A percentile compares a stretch with the other conserved stretches of the same genome.
phyloP scores from a whole-genome alignment of 2,888 invertebrate genomes.

The Nasonia oneida region DNA sequence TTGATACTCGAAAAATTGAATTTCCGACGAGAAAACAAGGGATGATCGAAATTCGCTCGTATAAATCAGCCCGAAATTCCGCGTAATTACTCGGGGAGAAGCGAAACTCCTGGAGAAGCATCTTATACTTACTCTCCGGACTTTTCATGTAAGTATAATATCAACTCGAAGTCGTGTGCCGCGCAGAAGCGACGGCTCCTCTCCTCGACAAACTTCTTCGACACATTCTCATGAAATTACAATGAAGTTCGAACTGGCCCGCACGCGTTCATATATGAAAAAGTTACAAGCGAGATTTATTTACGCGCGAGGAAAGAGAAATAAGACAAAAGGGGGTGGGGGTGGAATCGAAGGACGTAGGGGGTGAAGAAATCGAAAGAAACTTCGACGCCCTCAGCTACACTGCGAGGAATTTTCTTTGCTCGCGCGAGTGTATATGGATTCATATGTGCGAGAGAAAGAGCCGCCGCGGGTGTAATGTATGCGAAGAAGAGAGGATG shows the following conservation, averaged over 20 bases:
- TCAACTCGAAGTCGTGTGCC: neutral
- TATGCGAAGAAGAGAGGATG: neutral
- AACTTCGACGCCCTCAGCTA: neutral
- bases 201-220: neutral
- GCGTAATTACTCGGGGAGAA: neutral
- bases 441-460: neutral
- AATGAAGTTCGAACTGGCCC: neutral
- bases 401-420: neutral
- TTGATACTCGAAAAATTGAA: neutral
- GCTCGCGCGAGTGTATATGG: neutral
- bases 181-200: neutral
- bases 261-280: neutral
- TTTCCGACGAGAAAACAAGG: neutral
- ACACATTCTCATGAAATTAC: constrained; percentile 35
- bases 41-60: neutral
- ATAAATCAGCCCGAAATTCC: neutral
- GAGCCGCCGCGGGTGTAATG: neutral
- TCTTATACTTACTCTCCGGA: neutral
- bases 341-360: neutral
- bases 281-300: constrained; percentile 29
- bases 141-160: constrained; percentile 28
- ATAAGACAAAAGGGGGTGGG: neutral
- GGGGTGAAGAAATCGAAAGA: neutral
- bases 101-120: neutral
- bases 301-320: neutral